Conservation (phyloP, 2,888 invertebrate genomes). For the Iphiclides podalirius region DNA sequence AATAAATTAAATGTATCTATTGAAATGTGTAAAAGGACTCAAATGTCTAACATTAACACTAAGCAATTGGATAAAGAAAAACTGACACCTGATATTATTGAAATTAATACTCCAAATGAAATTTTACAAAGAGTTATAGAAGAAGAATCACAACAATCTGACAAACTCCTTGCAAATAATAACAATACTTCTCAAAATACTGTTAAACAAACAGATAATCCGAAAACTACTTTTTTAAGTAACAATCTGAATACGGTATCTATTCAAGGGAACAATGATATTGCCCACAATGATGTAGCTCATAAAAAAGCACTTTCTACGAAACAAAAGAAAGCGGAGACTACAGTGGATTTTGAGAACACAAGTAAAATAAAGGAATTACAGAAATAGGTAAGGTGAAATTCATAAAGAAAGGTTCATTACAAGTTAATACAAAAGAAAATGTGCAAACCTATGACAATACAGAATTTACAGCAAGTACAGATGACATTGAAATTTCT, state of each 20-base stretch:
- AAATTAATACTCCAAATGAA: background rate
- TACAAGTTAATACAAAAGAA: slow-evolving; percentile 30
- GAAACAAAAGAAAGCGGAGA: background rate
- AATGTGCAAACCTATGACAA: slow-evolving; percentile 25
- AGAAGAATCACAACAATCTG: background rate
- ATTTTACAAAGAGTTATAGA: background rate
- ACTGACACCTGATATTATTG: background rate
- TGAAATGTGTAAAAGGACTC: slow-evolving; percentile 63
- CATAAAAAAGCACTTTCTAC: background rate
- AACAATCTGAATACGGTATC: too few species aligned
- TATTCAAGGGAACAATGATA: too few species aligned
- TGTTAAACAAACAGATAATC: background rate
- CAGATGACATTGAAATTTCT: slow-evolving; percentile 63
- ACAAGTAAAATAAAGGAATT: slow-evolving; percentile 12
- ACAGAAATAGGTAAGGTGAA: slow-evolving; percentile 36
- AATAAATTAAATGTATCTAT: slow-evolving; percentile 72
- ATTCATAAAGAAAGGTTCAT: slow-evolving; percentile 52
- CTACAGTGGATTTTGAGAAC: slow-evolving; percentile 8
- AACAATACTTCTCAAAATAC: background rate
- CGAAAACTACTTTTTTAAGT: background rate
- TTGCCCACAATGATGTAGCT: background rate
- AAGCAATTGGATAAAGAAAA: slow-evolving; percentile 5
- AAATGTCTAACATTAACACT: slow-evolving; percentile 38
- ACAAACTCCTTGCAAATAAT: background rate
- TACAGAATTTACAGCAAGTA: slow-evolving; percentile 30